Evolutionary conservation across 2,888 invertebrate species (phyloP).

Genomic region (Augiades crinisus): DNA sequence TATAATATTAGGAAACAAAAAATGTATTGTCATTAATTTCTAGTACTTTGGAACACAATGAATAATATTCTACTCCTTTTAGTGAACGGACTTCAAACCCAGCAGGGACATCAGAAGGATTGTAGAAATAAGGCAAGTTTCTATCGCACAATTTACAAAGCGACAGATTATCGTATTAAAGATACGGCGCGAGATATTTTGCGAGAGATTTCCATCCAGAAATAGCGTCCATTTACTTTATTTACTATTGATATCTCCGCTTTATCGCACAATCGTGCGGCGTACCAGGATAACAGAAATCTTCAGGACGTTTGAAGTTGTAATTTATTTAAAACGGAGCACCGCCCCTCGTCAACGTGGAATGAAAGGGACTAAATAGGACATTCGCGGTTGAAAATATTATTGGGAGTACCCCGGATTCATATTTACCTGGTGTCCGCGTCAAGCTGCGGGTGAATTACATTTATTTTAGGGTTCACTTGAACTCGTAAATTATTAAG

Average conservation of each 20-base stretch:
- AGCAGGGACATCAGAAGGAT: too few species aligned
- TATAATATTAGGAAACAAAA: too few species aligned
- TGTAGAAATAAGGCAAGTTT: too few species aligned
- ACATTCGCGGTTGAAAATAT: constrained; percentile 33
- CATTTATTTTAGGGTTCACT: constrained; percentile 1
- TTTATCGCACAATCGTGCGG: constrained; percentile 36
- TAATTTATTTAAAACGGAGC: constrained; percentile 56
- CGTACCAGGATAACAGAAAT: constrained; percentile 47
- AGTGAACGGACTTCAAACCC: too few species aligned
- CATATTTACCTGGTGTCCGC: constrained; percentile 20
- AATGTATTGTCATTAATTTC: too few species aligned
- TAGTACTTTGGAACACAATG: too few species aligned
- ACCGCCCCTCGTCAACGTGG: constrained; percentile 51
- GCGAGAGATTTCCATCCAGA: constrained; percentile 18
- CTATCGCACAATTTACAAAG: neutral
- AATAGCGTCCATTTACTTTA: constrained; percentile 18
- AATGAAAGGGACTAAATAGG: constrained; percentile 49
- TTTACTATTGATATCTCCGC: constrained; percentile 24
- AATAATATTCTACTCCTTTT: too few species aligned
- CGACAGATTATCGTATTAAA: constrained; percentile 11
- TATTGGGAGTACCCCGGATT: constrained; percentile 26
- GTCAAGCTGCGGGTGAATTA: neutral
- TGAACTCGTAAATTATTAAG: constrained; percentile 2
- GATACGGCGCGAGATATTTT: constrained; percentile 6
- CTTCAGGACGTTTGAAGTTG: constrained; percentile 45